These are phyloP conservation scores for Ophion ventricosus DNA, from an alignment of 2,888 invertebrate species.

Conservation along the genomic window DNA sequence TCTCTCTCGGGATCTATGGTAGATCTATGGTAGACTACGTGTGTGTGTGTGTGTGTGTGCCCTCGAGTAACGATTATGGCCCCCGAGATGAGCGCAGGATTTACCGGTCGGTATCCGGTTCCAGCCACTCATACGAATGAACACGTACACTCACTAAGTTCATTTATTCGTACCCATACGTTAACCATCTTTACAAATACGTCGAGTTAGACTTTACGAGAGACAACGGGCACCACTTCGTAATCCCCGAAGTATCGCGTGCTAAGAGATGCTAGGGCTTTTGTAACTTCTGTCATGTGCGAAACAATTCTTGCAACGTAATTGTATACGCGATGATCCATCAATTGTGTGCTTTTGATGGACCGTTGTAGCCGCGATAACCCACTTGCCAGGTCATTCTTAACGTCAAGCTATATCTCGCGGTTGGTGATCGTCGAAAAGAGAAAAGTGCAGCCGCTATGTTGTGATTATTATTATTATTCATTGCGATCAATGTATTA, in stretches of 20 bases:
- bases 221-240: not conserved
- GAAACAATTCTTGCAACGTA: not conserved
- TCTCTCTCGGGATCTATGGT: conserved; percentile 42
- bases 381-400: no score
- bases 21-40: conserved; percentile 2
- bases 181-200: conserved; percentile 25
- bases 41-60: conserved; percentile 9
- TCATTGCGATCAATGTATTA: no score
- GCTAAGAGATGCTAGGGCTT: not conserved
- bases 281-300: not conserved
- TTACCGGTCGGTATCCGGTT: conserved; percentile 69
- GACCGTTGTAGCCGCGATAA: no score
- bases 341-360: not conserved
- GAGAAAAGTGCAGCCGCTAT: no score
- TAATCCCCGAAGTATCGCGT: not conserved
- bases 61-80: conserved; percentile 63
- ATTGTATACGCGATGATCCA: not conserved
- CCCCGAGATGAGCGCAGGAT: conserved; percentile 52
- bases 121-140: conserved; percentile 35
- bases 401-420: no score
- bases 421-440: no score
- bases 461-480: no score
- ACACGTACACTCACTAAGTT: conserved; percentile 13
- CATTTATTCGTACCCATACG: conserved; percentile 10
- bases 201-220: conserved; percentile 19